Evolutionary conservation across 2,888 invertebrate species (phyloP), one percentile per base, ranked within the genome.

Genomic region (Parapristionchus giblindavisi): DNA sequence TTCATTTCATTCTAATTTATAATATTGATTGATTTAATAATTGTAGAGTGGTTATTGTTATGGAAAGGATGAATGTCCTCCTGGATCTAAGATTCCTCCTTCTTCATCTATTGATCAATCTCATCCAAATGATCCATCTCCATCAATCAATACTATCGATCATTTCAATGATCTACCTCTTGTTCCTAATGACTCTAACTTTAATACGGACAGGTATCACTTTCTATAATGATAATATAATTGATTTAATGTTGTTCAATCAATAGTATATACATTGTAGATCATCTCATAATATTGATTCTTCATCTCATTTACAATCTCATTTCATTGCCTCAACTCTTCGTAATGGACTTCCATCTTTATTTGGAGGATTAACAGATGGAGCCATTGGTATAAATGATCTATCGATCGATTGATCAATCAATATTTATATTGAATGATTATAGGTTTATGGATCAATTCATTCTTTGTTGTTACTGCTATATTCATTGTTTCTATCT

Each of bases 401-500:
- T 56, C 27, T 56, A n/a, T n/a, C n/a, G 27, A 36, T n/a, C 1
- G 4, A 48, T 8, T 29, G 24, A 4, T 1, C 27, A 8, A 21
- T 8, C 17, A 40, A 3, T 11, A 32, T 38, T 63, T n/a, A 24
- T 38, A 27, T 40, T 2, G 2, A 3, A 63, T 63, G 36, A 21
- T 38, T 24, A 24, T 38, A 73, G 75, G 79, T 14, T 73, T 83
- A 14, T 72, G 78, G 14, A 36, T 83, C 40, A 81, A 80, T 48
- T 0, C 81, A 29, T 76, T 78, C 0, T 81, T 81, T 24, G 65
- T 81, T 40, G 0, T 78, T 0, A 78, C 70, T 27, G 76, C 81
- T 2, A 40, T 83, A 1, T 14, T 80, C 0, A 48, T 81, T 63
- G 77, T 78, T 52, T 6, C 78, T 29, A 58, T 81, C 32, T 65